A percentile compares a stretch with the other conserved stretches of the same genome.
These are phyloP conservation scores for Cephalotes varians DNA, from an alignment of 2,888 invertebrate species.

Conservation along the genomic window DNA sequence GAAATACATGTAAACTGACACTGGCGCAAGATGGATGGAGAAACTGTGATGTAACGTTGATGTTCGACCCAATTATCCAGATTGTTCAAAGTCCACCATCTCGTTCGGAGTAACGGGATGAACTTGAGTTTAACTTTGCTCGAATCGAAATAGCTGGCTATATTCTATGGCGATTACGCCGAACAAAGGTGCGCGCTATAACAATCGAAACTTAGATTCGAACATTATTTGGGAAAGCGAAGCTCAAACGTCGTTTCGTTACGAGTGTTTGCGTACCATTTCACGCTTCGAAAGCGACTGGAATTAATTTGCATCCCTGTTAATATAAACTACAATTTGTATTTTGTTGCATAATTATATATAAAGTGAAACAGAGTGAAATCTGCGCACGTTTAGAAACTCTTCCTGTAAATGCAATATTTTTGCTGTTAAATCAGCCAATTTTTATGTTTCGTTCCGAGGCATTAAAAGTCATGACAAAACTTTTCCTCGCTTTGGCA, in stretches of 20 bases:
- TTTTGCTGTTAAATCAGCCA: slow-evolving; percentile 14
- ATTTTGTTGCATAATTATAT: neutral
- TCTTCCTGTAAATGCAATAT: neutral
- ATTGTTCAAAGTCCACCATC: slow-evolving; percentile 46
- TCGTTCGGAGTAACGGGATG: slow-evolving; percentile 16
- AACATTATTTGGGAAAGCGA: slow-evolving; percentile 38
- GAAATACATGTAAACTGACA: slow-evolving; percentile 60
- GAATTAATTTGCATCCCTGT: slow-evolving; percentile 17
- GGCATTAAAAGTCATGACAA: neutral
- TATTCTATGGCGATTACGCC: slow-evolving; percentile 40
- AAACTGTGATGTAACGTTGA: slow-evolving; percentile 72
- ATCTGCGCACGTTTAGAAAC: neutral
- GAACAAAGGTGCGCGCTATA: slow-evolving; percentile 33
- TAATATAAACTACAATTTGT: slow-evolving; percentile 1
- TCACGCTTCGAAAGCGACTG: neutral
- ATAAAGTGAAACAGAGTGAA: neutral
- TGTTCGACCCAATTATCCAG: slow-evolving; percentile 45
- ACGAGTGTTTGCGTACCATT: slow-evolving; percentile 9
- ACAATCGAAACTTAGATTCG: slow-evolving; percentile 43
- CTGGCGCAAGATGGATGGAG: slow-evolving; percentile 79
- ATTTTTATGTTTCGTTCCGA: slow-evolving; percentile 2
- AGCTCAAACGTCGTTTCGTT: neutral
- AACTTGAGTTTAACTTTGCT: slow-evolving; percentile 44
- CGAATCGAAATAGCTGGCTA: slow-evolving; percentile 41
- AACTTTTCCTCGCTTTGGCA: slow-evolving; percentile 3